Percentiles rank a stretch among this genome's conserved stretches.
These are phyloP conservation scores for Stenchaetothrips biformis DNA, from an alignment of 2,888 invertebrate species.

Conservation along the genomic window DNA sequence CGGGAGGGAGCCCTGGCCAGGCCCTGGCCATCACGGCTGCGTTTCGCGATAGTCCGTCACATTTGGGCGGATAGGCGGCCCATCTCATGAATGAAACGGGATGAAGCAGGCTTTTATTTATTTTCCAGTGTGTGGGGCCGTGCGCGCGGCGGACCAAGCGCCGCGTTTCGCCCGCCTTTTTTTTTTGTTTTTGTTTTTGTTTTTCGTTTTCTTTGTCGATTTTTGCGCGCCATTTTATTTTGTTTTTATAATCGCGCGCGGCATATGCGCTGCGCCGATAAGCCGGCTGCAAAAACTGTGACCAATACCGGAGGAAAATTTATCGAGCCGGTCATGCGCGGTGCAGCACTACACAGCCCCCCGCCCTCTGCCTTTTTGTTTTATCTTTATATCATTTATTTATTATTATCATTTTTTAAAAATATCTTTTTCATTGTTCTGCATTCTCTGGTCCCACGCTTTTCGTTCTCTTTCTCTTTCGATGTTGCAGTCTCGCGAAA, in stretches of 20 bases:
- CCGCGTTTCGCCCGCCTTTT: neutral
- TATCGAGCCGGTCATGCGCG: neutral
- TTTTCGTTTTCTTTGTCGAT: neutral
- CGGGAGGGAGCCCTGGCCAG: too few relatives aligned
- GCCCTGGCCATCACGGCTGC: neutral
- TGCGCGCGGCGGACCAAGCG: neutral
- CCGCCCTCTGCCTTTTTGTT: neutral
- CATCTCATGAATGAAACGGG: neutral
- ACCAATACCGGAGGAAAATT: neutral
- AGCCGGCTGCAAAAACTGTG: neutral
- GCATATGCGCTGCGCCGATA: slow-evolving; percentile 5
- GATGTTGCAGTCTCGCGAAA: too few relatives aligned
- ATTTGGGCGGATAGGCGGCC: neutral
- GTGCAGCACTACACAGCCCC: neutral
- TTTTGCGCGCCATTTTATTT: neutral
- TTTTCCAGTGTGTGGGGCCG: too few relatives aligned
- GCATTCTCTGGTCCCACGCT: too few relatives aligned
- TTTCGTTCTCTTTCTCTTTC: too few relatives aligned
- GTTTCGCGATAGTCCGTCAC: neutral
- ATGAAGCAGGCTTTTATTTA: too few relatives aligned
- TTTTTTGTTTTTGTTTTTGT: neutral
- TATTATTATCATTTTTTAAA: too few relatives aligned
- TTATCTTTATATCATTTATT: neutral
- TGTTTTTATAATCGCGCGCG: neutral
- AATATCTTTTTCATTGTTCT: too few relatives aligned